These are phyloP conservation scores for Arrhopalites spinosus DNA, from an alignment of 2,888 invertebrate species.

Conservation along the genomic window DNA sequence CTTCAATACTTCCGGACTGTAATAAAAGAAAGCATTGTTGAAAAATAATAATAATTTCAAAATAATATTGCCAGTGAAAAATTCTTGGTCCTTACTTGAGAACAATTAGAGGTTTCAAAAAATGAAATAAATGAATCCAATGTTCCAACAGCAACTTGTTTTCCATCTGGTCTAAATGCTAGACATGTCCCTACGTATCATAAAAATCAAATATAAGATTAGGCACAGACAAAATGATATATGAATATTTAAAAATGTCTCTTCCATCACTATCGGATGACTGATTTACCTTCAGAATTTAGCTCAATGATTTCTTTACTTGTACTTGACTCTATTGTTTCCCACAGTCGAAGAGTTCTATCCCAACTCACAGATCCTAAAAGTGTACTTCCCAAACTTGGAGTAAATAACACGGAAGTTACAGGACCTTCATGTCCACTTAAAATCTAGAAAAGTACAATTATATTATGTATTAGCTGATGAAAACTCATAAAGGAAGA, in stretches of 20 bases:
- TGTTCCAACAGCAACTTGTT: constrained; percentile 90
- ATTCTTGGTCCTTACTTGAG: too few species aligned
- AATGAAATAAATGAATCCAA: constrained; percentile 83
- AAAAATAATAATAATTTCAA: too few species aligned
- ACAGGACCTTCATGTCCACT: constrained; percentile 95
- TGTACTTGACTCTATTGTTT: constrained; percentile 80
- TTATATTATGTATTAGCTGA: neutral
- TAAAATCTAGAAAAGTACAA: constrained; percentile 66
- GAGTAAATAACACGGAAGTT: constrained; percentile 78
- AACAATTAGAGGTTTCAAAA: constrained; percentile 73
- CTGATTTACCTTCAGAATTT: constrained; percentile 68
- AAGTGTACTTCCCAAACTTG: constrained; percentile 71
- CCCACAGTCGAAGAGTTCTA: constrained; percentile 88
- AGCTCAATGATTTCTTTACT: constrained; percentile 81
- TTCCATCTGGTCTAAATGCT: constrained; percentile 85
- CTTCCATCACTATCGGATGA: neutral
- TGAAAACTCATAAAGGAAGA: neutral
- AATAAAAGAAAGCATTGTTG: too few species aligned
- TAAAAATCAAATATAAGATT: constrained; percentile 4
- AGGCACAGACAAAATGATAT: neutral
- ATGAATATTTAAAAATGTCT: neutral
- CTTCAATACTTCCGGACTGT: constrained; percentile 83
- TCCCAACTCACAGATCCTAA: constrained; percentile 95
- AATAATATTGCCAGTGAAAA: too few species aligned
- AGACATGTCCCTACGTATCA: constrained; percentile 67